These are phyloP conservation scores for Microchirus variegatus DNA, from an alignment of 2,797 vertebrate species.

Conservation along the genomic window DNA sequence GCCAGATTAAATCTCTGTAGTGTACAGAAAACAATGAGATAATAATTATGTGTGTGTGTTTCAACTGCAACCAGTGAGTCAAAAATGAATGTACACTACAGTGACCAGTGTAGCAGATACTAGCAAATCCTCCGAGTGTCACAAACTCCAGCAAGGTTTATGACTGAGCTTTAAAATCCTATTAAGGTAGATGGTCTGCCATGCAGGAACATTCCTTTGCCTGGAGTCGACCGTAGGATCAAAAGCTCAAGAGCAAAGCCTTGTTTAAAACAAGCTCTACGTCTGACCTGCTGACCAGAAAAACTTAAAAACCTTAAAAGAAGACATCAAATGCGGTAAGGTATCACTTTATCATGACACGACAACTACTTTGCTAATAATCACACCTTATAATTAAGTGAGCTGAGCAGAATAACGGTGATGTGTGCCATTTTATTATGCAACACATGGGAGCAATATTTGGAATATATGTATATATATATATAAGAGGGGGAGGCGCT, in stretches of 20 bases:
- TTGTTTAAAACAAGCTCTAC: slow-evolving; percentile 45
- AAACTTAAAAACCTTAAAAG: slow-evolving; percentile 6
- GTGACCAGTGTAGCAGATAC: slow-evolving; percentile 11
- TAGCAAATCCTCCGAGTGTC: slow-evolving; percentile 21
- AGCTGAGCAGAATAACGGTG: too few species aligned
- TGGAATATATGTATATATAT: too few species aligned
- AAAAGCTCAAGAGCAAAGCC: slow-evolving; percentile 48
- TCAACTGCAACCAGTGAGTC: slow-evolving; percentile 9
- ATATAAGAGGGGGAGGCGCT: too few species aligned
- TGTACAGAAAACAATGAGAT: slow-evolving; percentile 5
- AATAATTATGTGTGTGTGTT: not conserved
- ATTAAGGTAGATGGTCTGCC: slow-evolving; percentile 34
- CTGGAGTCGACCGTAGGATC: slow-evolving; percentile 31
- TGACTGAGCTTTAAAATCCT: slow-evolving; percentile 55
- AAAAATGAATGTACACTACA: slow-evolving; percentile 5
- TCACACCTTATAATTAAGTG: too few species aligned
- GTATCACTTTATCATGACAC: not conserved
- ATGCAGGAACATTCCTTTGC: slow-evolving; percentile 17
- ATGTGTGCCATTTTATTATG: too few species aligned
- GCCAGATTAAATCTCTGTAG: not conserved
- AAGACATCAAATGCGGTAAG: not conserved
- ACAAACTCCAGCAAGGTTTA: slow-evolving; percentile 35
- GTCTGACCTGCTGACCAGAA: slow-evolving; percentile 24
- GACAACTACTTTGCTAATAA: too few species aligned
- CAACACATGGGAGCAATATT: too few species aligned